phyloP scores from a whole-genome alignment of 2,113 vertebrate species.

The Gila orcuttii region DNA sequence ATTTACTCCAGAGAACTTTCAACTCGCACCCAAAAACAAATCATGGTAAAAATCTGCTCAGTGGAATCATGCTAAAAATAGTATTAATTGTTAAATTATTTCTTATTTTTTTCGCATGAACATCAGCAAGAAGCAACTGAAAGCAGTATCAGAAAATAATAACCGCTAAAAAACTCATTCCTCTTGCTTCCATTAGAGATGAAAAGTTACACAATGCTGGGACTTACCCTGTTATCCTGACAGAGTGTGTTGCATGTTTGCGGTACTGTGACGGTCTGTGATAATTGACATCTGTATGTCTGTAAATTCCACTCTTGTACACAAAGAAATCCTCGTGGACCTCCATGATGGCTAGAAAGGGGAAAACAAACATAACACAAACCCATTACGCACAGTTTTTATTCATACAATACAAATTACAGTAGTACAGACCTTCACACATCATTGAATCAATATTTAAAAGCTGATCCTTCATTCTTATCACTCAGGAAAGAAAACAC shows the following conservation, averaged over 20 bases:
- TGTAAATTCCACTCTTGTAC: conserved; percentile 90
- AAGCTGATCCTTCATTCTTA: not conserved
- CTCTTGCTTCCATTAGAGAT: conserved; percentile 6
- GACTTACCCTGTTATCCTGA: conserved; percentile 92
- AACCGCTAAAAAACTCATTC: not conserved
- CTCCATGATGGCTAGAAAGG: conserved; percentile 89
- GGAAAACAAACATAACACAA: conserved; percentile 46
- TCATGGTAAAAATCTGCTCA: too few species aligned
- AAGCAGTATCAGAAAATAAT: not conserved
- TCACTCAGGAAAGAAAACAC: conserved; percentile 6
- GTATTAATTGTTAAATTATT: not conserved
- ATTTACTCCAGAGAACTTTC: too few species aligned
- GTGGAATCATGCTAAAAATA: not conserved
- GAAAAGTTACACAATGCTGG: conserved; percentile 29
- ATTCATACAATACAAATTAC: not conserved
- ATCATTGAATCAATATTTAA: not conserved
- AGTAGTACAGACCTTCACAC: not conserved
- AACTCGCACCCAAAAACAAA: too few species aligned
- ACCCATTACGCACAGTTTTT: conserved; percentile 33
- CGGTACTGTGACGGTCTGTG: conserved; percentile 80
- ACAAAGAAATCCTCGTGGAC: conserved; percentile 97
- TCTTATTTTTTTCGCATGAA: not conserved
- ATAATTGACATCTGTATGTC: conserved; percentile 83
- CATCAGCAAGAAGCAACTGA: not conserved
- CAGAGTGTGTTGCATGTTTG: conserved; percentile 90